Conservation (phyloP, 2,113 vertebrate species). For the Saccopteryx leptura region DNA sequence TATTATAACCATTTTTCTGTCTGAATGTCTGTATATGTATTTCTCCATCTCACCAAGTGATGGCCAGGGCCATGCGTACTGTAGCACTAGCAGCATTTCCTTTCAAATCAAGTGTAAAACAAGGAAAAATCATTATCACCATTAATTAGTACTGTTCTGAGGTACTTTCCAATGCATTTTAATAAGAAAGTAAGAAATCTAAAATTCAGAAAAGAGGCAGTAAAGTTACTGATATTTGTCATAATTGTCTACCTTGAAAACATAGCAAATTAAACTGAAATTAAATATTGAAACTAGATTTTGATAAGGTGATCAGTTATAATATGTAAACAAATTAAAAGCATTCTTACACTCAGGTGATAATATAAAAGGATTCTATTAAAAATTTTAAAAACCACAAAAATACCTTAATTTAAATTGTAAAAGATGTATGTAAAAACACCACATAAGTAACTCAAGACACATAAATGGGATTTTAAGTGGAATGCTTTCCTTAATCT, state of each 20-base stretch:
- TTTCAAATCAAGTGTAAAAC: not conserved
- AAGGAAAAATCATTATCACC: not conserved
- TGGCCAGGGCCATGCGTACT: not conserved
- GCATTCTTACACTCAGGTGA: not conserved
- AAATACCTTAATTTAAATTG: slow-evolving; percentile 11
- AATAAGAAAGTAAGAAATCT: not conserved
- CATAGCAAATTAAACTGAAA: not conserved
- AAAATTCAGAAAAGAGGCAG: not conserved
- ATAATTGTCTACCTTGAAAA: not conserved
- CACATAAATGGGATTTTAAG: not conserved
- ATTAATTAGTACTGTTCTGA: not conserved
- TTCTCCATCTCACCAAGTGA: not conserved
- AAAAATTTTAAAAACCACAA: not conserved
- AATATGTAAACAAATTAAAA: not conserved
- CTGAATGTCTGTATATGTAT: not conserved
- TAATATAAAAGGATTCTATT: not conserved
- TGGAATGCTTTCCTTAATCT: not conserved
- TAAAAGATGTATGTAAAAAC: not conserved
- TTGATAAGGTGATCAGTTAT: not conserved
- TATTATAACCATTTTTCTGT: not conserved
- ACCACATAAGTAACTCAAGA: not conserved
- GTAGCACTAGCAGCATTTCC: not conserved
- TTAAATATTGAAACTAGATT: not conserved
- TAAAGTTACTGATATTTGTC: not conserved
- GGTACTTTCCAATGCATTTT: not conserved